Evolutionary conservation across 2,888 invertebrate genomes (phyloP), one percentile per base, ranked within the genome.

Genomic region (Capitulum mitella): DNA sequence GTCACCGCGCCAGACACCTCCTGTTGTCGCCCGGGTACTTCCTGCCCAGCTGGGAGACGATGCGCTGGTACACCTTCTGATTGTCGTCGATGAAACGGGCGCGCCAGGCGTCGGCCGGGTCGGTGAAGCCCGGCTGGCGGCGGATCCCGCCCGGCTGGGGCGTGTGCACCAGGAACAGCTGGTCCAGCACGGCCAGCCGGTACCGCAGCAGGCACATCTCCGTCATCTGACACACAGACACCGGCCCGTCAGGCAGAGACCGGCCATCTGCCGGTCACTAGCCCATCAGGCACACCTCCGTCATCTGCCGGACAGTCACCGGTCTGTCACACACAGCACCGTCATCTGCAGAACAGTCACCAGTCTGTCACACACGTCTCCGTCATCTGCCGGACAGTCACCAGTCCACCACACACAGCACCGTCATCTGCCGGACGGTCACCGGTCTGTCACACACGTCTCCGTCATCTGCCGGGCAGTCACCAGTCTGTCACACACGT

Each of bases 121-220:
- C 78, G 32, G 61, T 80, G 14, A 70, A 79, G 46, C 79, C 79
- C 14, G 34, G 32, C 80, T 87, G 86, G 78, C 87, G 84, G 83
- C 90, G 90, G 79, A 90, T 89, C 58, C 90, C 90, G 70, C 70
- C 37, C 37, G 64, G 70, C 70, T 70, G 70, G 0, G 90, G 90
- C 0, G 89, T 88, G 84, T 93, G 92, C 46, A 92, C 90, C 75
- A 92, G 88, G 84, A 92, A 92, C 0, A 90, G 92, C 40, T 91
- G 91, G 82, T 92, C 92, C 77, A 92, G 85, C 8, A 92, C 89
- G 80, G 92, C 89, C 85, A 92, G 88, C 77, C 90, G 89, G 85
- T 92, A 92, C 82, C 90, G 89, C 85, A 90, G 87, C 81, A 92
- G 89, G 85, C 92, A 92, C 88, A 92, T 89, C 85, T 92, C 92